Base-by-base conservation (phyloP, 2,113 vertebrate species). In the Dipodomys merriami region DNA sequence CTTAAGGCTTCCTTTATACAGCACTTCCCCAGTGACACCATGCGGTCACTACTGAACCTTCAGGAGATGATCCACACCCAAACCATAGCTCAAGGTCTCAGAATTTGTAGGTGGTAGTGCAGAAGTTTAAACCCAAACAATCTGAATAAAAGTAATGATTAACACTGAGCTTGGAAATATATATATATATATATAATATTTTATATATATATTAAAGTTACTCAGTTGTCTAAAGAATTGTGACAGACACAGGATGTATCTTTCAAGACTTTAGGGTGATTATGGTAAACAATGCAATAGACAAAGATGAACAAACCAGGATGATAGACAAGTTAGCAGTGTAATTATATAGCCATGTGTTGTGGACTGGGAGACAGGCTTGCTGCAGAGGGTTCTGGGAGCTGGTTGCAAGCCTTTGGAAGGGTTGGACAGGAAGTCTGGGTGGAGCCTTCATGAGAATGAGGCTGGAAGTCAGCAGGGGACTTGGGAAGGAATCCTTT, bases 131-230 rank as follows among this genome's bases (percentile, higher is more conserved):
- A 25, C 10, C 33, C 25, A 72, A 62, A 44, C 7, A 62, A 6
- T 69, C 5, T 57, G 27, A 86, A 62, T 67, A 80, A 93, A 93
- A 81, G 77, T 68, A 90, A 72, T 64, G 83, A 85, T 22, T 19
- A 20, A 60, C 23, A 57, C 1, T 64, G 39, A 93, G 73, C 7
- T 39, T 93, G 46, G 83, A 94, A 64, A 83, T 82, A 65, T 3
- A 35, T 49, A 6, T 87, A 78, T 73, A 22, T 49, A 79, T 35
- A 35, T 35, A 39, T 39, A 39, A n/a, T n/a, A n/a, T n/a, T n/a
- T n/a, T 39, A 35, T 39, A 39, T 39, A 39, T 39, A 39, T 39
- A 39, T 39, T 30, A 27, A 30, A 80, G 15, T 69, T 33, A 29
- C 29, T 23, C 7, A 69, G 74, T 80, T 4, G 60, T 74, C 25